Evolutionary conservation across 2,113 vertebrate species (phyloP).

Genomic region (Amazona vittata): DNA sequence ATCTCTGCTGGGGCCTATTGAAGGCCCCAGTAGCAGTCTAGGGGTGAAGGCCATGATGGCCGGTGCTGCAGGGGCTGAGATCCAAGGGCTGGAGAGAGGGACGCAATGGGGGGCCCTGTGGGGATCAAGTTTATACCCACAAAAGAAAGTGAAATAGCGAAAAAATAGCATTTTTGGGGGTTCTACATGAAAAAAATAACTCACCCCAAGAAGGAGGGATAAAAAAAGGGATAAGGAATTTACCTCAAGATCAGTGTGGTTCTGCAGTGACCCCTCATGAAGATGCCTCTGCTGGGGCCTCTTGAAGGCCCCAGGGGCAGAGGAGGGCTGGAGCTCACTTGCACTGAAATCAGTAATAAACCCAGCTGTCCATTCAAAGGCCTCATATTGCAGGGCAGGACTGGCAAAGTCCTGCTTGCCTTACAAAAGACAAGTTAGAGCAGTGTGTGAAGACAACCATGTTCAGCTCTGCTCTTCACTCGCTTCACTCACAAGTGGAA

Average conservation of each 20-base stretch:
- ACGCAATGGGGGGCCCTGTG: no score
- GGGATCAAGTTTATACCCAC: no score
- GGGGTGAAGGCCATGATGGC: not conserved
- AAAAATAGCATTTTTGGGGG: no score
- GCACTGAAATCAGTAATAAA: not conserved
- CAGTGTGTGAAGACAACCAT: fast-evolving
- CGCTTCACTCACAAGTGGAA: fast-evolving
- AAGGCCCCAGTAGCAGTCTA: no score
- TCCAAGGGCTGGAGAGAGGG: not conserved
- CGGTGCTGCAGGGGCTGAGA: no score
- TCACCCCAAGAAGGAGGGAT: not conserved
- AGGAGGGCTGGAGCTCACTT: not conserved
- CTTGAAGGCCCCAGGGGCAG: not conserved
- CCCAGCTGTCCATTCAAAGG: not conserved
- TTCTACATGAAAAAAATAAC: not conserved
- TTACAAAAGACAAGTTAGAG: not conserved
- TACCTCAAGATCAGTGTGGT: not conserved
- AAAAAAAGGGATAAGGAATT: not conserved
- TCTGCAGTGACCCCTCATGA: not conserved
- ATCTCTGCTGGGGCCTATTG: not conserved
- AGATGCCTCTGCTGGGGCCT: not conserved
- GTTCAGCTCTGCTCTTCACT: not conserved
- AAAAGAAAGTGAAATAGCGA: no score
- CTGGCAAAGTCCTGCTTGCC: not conserved
- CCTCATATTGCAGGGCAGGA: not conserved